Evolutionary conservation across 1,140 invertebrate species (phyloP), one percentile per base, ranked within the genome.

Genomic region (Phymastichus coffea): DNA sequence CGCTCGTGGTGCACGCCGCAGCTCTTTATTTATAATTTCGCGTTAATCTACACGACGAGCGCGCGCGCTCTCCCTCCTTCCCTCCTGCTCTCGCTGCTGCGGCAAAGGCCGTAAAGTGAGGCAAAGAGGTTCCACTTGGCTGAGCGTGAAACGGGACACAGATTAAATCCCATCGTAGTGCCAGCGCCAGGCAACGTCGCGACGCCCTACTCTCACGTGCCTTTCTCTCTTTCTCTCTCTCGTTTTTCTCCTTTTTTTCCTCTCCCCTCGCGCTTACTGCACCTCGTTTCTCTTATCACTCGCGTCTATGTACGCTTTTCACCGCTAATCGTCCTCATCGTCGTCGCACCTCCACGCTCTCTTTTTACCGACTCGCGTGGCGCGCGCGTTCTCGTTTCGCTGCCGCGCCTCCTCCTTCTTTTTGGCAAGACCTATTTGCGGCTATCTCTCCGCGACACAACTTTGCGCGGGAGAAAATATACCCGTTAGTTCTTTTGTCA

Each of bases 1-100:
- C 6, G 28, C 28, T 33, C n/a, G n/a, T 33, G 6, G 28, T 33
- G 28, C 28, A 6, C 28, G n/a, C n/a, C n/a, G n/a, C 14, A 41
- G 74, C 74, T 78, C 70, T 79, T 78, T 80, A 78, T 78, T 76
- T 79, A 78, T 80, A 80, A 80, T 80, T 80, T 79, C 69, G 70
- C 76, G 75, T 80, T 80, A 80, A 80, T 79, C 76, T 76, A 78
- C 75, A 70, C 71, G 72, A 77, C 74, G 73, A 76, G 49, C 6
- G 35, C 25, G 33, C 25, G 25, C 19, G 38, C n/a, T n/a, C n/a
- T n/a, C n/a, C n/a, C n/a, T n/a, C n/a, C n/a, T n/a, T n/a, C n/a
- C n/a, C n/a, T n/a, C n/a, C n/a, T n/a, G n/a, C n/a, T n/a, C n/a
- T n/a, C n/a, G n/a, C n/a, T n/a, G n/a, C n/a, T 7, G 72, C 70